Evolutionary conservation across 2,113 vertebrate genomes (phyloP).

Genomic region (Anser cygnoides): DNA sequence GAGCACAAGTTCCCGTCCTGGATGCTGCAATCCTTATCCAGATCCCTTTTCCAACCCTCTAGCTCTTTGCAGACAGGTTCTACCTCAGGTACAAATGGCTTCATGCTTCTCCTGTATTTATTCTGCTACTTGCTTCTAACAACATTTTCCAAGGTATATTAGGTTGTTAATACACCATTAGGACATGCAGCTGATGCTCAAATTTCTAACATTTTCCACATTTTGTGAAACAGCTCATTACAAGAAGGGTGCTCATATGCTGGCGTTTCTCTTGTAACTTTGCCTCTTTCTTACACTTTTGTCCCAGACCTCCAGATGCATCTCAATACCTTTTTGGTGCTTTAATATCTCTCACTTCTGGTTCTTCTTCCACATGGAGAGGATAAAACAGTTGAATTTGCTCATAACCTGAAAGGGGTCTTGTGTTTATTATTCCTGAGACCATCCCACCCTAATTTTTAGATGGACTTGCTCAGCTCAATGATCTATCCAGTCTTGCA

Average conservation of each 20-base stretch:
- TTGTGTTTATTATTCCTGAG: background rate
- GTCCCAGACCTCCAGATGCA: background rate
- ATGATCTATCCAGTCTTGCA: background rate
- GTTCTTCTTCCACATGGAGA: background rate
- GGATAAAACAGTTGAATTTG: background rate
- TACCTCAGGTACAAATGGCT: background rate
- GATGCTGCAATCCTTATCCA: background rate
- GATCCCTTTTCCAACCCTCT: background rate
- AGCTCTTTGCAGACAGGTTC: background rate
- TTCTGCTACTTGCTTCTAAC: background rate
- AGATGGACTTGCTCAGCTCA: background rate
- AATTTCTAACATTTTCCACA: slow-evolving; percentile 3
- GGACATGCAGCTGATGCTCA: slow-evolving; percentile 16
- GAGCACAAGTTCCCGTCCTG: background rate
- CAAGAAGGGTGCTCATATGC: background rate
- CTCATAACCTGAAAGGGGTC: background rate
- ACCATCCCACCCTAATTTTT: background rate
- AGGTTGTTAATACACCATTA: slow-evolving; percentile 2
- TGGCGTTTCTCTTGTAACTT: background rate
- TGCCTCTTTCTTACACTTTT: background rate
- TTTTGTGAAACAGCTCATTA: slow-evolving; percentile 8
- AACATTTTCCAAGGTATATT: slow-evolving; percentile 20
- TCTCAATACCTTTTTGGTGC: background rate
- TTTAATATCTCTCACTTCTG: background rate
- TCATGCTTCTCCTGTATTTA: background rate